Conservation (phyloP, 2,113 vertebrate genomes). For the Cisticola juncidis region DNA sequence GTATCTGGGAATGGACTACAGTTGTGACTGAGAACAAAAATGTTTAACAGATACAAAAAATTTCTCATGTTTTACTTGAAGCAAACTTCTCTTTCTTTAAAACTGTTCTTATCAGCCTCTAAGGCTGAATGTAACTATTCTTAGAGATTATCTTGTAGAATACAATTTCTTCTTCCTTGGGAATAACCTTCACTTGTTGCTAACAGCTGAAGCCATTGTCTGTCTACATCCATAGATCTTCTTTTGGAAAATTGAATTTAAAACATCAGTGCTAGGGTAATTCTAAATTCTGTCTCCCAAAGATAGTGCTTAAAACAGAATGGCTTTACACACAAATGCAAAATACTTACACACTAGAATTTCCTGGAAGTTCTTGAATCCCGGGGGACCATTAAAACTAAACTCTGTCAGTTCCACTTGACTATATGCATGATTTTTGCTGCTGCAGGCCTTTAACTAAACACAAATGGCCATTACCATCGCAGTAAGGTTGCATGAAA, state of each 20-base stretch:
- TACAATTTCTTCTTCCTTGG: background rate
- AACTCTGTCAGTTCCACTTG: background rate
- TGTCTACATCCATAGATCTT: background rate
- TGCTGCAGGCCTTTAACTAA: background rate
- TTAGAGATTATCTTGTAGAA: background rate
- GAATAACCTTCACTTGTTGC: background rate
- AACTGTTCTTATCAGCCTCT: background rate
- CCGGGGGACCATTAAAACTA: background rate
- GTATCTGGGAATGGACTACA: background rate
- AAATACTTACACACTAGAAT: background rate
- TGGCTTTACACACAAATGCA: background rate
- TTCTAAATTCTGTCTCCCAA: constrained; percentile 6
- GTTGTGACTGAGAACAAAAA: background rate
- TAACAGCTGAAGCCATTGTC: background rate
- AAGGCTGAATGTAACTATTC: background rate
- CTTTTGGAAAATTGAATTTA: background rate
- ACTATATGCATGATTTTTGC: background rate
- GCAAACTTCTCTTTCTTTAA: background rate
- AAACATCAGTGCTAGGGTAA: background rate
- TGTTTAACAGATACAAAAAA: background rate
- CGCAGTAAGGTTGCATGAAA: constrained; percentile 11
- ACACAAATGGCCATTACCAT: background rate
- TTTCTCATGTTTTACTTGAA: background rate
- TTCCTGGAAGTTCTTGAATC: background rate
- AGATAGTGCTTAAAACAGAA: background rate